Evolutionary conservation across 2,797 vertebrate species (phyloP).

Genomic region (Centroberyx gerrardi): DNA sequence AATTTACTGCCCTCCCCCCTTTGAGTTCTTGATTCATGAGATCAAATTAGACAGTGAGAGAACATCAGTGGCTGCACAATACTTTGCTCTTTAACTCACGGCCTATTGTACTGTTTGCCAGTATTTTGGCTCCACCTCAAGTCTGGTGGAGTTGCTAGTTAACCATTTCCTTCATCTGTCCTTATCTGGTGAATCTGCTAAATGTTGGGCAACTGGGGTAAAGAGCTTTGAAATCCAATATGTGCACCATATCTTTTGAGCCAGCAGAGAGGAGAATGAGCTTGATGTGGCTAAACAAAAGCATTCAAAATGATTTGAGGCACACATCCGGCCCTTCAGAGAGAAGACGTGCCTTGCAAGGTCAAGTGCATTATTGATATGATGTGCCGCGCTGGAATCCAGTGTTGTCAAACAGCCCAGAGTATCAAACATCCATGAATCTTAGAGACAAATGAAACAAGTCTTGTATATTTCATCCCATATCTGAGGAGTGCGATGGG

Average conservation of each 20-base stretch:
- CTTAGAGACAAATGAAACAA: constrained; percentile 63
- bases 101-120: constrained; percentile 46
- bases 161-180: constrained; percentile 19
- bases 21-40: constrained; percentile 76
- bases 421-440: constrained; percentile 61
- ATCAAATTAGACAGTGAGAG: constrained; percentile 81
- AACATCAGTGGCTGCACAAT: constrained; percentile 69
- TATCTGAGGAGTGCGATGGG: constrained; percentile 53
- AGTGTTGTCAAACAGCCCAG: constrained; percentile 47
- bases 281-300: constrained; percentile 36
- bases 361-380: constrained; percentile 54
- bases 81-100: constrained; percentile 64
- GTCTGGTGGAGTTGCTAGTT: constrained; percentile 16
- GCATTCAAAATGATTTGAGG: constrained; percentile 22
- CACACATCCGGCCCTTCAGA: constrained; percentile 3
- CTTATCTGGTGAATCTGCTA: not conserved
- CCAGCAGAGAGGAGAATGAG: constrained; percentile 9
- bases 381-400: constrained; percentile 25
- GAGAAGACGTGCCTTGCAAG: constrained; percentile 43
- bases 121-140: constrained; percentile 32
- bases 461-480: constrained; percentile 59
- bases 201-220: not conserved
- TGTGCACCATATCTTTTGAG: not conserved
- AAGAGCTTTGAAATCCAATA: constrained; percentile 6
- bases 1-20: constrained; percentile 76